Evolutionary conservation across 2,888 invertebrate genomes (phyloP), one percentile per base, ranked within the genome.

Genomic region (Cerastis rubricosa): DNA sequence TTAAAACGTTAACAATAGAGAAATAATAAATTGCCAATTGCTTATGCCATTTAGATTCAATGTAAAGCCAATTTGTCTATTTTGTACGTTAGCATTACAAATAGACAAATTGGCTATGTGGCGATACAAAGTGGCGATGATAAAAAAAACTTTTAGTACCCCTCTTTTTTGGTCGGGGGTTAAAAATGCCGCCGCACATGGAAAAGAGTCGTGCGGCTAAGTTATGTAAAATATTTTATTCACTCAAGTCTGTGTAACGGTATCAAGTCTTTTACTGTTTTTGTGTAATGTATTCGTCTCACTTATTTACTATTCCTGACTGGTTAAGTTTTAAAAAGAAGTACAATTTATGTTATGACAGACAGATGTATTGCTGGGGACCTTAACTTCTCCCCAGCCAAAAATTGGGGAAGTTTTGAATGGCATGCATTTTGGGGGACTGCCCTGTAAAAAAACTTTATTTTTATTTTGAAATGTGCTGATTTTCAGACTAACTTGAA

Each of bases 221-320:
- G 29, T 67, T 67, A 51, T 51, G 49, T 51, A 51, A 76, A 61
- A 51, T 67, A 40, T 63, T 76, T 63, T 12, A 68, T 61, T 67
- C 25, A n/a, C 25, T 25, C 22, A 51, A 67, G 25, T 51, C 35
- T 35, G 25, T 22, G 11, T 14, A 19, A 59, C n/a, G 61, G 45
- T 43, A 45, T 19, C n/a, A 47, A 45, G 51, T 51, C 12, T 25
- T 59, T 29, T 8, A 59, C 29, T 59, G 29, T 8, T 29, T 59
- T 59, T 17, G 29, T 29, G 29, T 29, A 45, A 51, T 61, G 14
- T 74, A 75, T 75, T 75, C 19, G 40, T 49, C 8, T 12, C 25
- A 45, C 0, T 54, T 57, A 35, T n/a, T n/a, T n/a, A n/a, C n/a
- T n/a, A 57, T 35, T 12, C 8, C 45, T 40, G 49, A 29, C 25